phyloP scores from a whole-genome alignment of 2,888 invertebrate genomes.

The Torymus auratus region DNA sequence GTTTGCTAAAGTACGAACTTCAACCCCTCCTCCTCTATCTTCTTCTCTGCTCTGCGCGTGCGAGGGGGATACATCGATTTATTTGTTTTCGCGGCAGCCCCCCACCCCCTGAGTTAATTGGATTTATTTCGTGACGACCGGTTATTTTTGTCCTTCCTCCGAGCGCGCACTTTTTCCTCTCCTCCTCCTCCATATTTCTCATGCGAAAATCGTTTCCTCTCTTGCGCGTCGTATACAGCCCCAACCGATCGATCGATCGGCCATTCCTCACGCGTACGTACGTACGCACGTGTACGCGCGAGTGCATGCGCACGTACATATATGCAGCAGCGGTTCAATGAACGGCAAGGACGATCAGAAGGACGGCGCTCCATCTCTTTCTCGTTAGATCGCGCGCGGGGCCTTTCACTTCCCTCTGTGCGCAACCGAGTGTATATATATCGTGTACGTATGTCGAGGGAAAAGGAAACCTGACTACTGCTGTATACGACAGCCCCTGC shows the following conservation, averaged over 20 bases:
- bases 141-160: slow-evolving; percentile 62
- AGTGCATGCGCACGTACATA: neutral
- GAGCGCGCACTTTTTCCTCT: slow-evolving; percentile 5
- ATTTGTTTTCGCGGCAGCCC: slow-evolving; percentile 67
- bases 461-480: slow-evolving; percentile 47
- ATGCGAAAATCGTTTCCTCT: slow-evolving; percentile 59
- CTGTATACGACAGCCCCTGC: slow-evolving; percentile 26
- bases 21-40: neutral
- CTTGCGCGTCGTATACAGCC: neutral
- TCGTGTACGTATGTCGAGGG: neutral
- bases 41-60: slow-evolving; percentile 34
- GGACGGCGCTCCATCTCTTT: slow-evolving; percentile 40
- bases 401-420: slow-evolving; percentile 38
- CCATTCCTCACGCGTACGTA: slow-evolving; percentile 12
- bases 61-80: slow-evolving; percentile 65
- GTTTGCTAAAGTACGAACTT: slow-evolving; percentile 42
- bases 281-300: neutral
- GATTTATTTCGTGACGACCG: slow-evolving; percentile 66
- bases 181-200: slow-evolving; percentile 59
- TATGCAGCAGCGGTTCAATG: slow-evolving; percentile 51
- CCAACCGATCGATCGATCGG: slow-evolving; percentile 31
- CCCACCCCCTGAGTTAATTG: slow-evolving; percentile 64
- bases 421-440: neutral
- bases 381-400: slow-evolving; percentile 30
- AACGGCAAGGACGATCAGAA: slow-evolving; percentile 60